A percentile compares a stretch with the other conserved stretches of the same genome.
Evolutionary conservation across 2,797 vertebrate species (phyloP).

Genomic region (Spatula versicolor): DNA sequence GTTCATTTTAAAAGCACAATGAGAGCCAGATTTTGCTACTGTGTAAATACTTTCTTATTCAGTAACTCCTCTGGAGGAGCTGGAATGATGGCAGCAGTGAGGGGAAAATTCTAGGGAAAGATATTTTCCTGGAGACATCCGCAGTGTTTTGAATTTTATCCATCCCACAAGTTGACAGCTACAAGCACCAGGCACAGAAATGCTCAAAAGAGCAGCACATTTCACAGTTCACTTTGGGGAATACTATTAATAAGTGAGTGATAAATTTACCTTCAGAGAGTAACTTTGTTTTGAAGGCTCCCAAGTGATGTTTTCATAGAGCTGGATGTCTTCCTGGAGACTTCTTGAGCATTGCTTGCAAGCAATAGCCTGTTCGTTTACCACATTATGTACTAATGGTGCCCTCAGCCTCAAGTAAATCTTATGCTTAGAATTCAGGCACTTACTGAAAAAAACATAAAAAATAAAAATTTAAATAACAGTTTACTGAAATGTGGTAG

Average conservation of each 20-base stretch:
- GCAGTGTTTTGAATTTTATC: neutral
- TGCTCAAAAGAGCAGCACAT: neutral
- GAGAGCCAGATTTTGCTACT: neutral
- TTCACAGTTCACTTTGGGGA: slow-evolving; percentile 1
- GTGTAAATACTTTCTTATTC: neutral
- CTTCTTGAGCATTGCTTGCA: neutral
- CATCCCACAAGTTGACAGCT: neutral
- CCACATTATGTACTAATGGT: neutral
- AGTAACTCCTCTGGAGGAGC: neutral
- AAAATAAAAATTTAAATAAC: neutral
- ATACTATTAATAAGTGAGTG: neutral
- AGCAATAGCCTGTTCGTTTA: neutral
- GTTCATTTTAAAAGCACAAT: neutral
- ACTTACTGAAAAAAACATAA: neutral
- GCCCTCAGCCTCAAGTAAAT: neutral
- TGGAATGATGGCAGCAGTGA: neutral
- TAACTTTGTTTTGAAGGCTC: neutral
- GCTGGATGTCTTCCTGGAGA: neutral
- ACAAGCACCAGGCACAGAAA: neutral
- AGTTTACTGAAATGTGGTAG: neutral
- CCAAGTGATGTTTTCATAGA: neutral
- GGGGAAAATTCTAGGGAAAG: neutral
- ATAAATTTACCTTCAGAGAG: neutral
- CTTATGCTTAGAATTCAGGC: neutral
- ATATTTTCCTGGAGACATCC: neutral